phyloP scores from a whole-genome alignment of 1,140 invertebrate species.

The Nasonia longicornis region DNA sequence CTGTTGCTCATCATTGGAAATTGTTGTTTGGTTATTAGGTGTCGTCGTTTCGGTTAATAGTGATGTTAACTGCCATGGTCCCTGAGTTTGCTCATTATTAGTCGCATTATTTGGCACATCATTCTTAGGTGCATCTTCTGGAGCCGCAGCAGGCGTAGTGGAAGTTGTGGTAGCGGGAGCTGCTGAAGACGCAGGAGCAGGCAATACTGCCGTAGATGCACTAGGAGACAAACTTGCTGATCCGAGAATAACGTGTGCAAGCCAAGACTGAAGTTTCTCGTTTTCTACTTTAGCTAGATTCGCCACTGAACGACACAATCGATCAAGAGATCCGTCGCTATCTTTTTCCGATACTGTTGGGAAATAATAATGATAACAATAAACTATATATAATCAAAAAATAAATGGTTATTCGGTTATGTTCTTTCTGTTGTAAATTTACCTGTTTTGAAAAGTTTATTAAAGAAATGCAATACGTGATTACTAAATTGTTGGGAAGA shows the following conservation, averaged over 20 bases:
- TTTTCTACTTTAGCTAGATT: conserved; percentile 77
- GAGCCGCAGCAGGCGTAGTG: background rate
- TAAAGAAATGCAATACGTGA: conserved; percentile 84
- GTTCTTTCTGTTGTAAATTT: conserved; percentile 56
- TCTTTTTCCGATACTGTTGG: conserved; percentile 67
- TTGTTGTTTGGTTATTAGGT: conserved; percentile 53
- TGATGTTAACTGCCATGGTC: conserved; percentile 52
- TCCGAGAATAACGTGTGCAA: conserved; percentile 77
- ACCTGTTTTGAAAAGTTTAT: conserved; percentile 81
- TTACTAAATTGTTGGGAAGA: conserved; percentile 80
- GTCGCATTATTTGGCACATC: conserved; percentile 46
- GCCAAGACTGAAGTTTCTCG: conserved; percentile 77
- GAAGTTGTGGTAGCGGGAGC: conserved; percentile 27
- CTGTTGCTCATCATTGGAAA: conserved; percentile 64
- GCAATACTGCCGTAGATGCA: conserved; percentile 64
- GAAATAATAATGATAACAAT: background rate
- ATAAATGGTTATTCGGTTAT: background rate
- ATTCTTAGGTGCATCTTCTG: conserved; percentile 39
- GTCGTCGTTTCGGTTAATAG: conserved; percentile 50
- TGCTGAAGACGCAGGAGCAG: conserved; percentile 59
- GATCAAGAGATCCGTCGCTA: conserved; percentile 75
- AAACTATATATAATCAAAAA: conserved; percentile 21
- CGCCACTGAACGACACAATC: conserved; percentile 77
- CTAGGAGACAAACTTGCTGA: conserved; percentile 64
- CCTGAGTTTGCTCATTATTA: conserved; percentile 57